A percentile compares a stretch with the other conserved stretches of the same genome.
Evolutionary conservation across 2,797 vertebrate species (phyloP).

Genomic region (Pseudocheirus occidentalis): DNA sequence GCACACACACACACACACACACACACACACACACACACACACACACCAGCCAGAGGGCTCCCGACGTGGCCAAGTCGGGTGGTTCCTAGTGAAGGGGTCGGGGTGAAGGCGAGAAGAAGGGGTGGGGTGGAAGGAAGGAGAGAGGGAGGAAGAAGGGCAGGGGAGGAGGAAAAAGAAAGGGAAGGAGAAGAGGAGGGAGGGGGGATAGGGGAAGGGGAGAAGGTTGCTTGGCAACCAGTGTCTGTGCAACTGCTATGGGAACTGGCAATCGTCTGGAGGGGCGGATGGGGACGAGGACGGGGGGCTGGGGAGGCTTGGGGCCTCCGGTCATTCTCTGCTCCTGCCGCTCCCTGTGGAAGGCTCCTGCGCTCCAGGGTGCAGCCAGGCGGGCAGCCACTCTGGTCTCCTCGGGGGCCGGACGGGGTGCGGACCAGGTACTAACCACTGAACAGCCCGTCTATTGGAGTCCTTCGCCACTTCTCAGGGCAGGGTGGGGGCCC

Average conservation of each 20-base stretch:
- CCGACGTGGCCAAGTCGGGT: not conserved
- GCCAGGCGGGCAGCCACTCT: not conserved
- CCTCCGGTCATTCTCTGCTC: conserved; percentile 61
- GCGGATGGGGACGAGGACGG: conserved; percentile 65
- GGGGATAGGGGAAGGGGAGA: conserved; percentile 61
- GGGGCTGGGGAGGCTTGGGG: conserved; percentile 65
- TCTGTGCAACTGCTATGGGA: conserved; percentile 96
- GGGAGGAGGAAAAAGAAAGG: conserved; percentile 29
- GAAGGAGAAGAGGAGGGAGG: not conserved
- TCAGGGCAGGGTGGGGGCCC: not conserved
- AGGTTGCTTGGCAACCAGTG: conserved; percentile 93
- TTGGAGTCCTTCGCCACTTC: not conserved
- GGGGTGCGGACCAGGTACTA: not conserved
- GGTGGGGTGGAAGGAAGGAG: conserved; percentile 54
- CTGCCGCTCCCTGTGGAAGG: conserved; percentile 46
- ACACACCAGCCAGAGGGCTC: not conserved
- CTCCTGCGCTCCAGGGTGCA: conserved; percentile 30
- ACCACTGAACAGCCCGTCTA: not conserved
- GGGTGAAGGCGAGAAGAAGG: conserved; percentile 56
- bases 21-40: not conserved
- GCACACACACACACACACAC: conserved; percentile 58
- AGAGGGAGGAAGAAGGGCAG: conserved; percentile 46
- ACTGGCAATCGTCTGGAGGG: conserved; percentile 86
- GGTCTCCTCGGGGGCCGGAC: not conserved
- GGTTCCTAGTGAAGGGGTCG: conserved; percentile 34